phyloP scores from a whole-genome alignment of 92 coral and sea anemone genomes.

The Porites lobata region DNA sequence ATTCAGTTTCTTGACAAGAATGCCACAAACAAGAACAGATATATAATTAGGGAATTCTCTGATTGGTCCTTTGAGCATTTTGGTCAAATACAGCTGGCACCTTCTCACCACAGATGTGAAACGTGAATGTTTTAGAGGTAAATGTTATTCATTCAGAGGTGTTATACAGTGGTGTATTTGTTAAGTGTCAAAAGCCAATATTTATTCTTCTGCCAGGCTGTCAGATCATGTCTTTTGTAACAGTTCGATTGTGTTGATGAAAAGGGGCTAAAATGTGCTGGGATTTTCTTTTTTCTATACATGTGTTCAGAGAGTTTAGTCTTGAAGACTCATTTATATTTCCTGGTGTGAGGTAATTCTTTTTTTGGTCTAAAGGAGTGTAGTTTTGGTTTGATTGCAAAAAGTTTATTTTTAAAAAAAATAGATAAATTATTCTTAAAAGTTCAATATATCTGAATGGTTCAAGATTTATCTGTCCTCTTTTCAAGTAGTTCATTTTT shows the following conservation, averaged over 20 bases:
- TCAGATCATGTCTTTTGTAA: not conserved
- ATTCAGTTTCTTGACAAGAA: slow-evolving; percentile 2
- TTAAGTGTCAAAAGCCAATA: slow-evolving; percentile 23
- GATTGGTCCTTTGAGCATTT: not conserved
- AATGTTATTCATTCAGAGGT: slow-evolving; percentile 9
- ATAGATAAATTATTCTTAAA: too few species aligned
- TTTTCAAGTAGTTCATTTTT: too few species aligned
- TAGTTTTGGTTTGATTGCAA: not conserved
- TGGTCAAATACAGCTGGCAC: slow-evolving; percentile 35
- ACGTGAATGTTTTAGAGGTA: slow-evolving; percentile 1
- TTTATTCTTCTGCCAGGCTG: not conserved
- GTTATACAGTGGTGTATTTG: not conserved
- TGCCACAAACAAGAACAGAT: not conserved
- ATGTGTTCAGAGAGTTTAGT: not conserved
- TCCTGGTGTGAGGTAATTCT: not conserved
- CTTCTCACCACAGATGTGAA: slow-evolving; percentile 29
- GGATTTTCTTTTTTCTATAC: not conserved
- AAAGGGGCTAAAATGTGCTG: not conserved
- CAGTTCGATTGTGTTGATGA: not conserved
- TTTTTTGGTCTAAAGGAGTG: not conserved
- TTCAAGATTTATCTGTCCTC: too few species aligned
- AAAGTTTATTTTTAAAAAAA: not conserved
- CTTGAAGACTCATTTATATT: not conserved
- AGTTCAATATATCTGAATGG: too few species aligned
- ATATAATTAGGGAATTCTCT: not conserved